Conservation (phyloP, 2,888 invertebrate species). For the Dorcus parallelipipedus region DNA sequence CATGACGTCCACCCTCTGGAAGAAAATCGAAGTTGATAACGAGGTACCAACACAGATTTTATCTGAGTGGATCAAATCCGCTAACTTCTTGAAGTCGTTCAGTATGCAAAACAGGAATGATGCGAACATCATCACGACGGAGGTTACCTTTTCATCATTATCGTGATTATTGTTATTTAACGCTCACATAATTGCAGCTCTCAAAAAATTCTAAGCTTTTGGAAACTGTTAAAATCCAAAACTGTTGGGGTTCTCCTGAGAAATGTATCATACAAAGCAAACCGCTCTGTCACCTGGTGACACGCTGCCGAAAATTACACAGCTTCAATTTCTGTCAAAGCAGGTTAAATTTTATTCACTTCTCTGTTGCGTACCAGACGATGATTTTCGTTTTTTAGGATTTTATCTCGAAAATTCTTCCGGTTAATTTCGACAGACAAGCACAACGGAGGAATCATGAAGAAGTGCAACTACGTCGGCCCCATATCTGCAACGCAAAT, state of each 20-base stretch:
- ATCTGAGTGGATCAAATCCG: conserved; percentile 18
- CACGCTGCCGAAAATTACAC: conserved; percentile 5
- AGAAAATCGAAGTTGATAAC: conserved; percentile 13
- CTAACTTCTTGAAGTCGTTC: conserved; percentile 16
- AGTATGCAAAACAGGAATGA: conserved; percentile 16
- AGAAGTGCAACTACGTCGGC: conserved; percentile 16
- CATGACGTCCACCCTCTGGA: conserved; percentile 19
- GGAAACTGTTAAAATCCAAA: conserved; percentile 19
- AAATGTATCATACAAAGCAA: conserved; percentile 17
- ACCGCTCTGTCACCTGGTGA: conserved; percentile 16
- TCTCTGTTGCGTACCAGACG: no score
- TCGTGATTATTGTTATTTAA: neutral
- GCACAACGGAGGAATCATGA: conserved; percentile 12
- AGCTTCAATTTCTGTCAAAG: no score
- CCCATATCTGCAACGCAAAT: conserved; percentile 21
- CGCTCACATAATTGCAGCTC: conserved; percentile 6
- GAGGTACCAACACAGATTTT: conserved; percentile 14
- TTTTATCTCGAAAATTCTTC: conserved; percentile 19
- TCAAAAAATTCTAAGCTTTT: conserved; percentile 20
- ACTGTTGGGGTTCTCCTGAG: conserved; percentile 20
- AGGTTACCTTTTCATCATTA: neutral
- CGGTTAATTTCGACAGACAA: conserved; percentile 18
- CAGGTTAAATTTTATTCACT: no score
- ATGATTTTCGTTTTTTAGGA: no score
- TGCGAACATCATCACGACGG: conserved; percentile 15